Base-by-base conservation (phyloP, 2,797 vertebrate genomes). In the Tadarida brasiliensis region DNA sequence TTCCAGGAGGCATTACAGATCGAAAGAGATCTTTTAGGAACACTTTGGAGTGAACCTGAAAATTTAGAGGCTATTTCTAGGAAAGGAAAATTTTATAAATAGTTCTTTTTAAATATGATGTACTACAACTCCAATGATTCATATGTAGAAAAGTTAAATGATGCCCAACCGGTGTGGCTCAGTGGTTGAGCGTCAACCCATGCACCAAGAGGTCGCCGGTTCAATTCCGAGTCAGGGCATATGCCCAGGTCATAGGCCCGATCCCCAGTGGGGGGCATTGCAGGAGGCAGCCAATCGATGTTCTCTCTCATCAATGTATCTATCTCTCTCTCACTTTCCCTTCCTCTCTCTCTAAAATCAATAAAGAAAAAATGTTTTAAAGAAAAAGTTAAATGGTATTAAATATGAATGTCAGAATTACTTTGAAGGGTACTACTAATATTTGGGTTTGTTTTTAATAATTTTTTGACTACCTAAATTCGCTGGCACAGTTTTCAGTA, bases 11-110 rank as follows among this genome's bases (percentile, higher is more conserved):
- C 99, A 30, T 98, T 99, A 95, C 98, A 98, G 98, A 98, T 96
- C 8, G 99, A 99, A 98, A 99, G 98, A 97, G 98, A 99, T 30
- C 94, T 99, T 71, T 99, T 99, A 57, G 99, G 99, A 96, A 99
- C 98, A 0, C 97, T 99, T 28, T 99, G 99, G 99, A 99, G 99
- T 1, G 99, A 98, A 15, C 98, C 99, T 6, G 99, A 98, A 59
- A 99, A 99, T 97, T 97, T 99, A 94, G 97, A 99, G 95, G 99
- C 99, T 4, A 94, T 99, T 98, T 97, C 97, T 95, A 98, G 97
- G 91, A 99, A 98, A 97, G 92, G 97, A 81, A 99, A 99, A 98
- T 99, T 96, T 92, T 96, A 99, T 94, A 99, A 99, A 87, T 99
- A 98, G 16, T 20, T 76, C 77, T 73, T 73, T 44, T 56, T 85